Evolutionary conservation across 35 echinoderm and acorn worm species (phyloP).

Genomic region (Strongylocentrotus purpuratus): DNA sequence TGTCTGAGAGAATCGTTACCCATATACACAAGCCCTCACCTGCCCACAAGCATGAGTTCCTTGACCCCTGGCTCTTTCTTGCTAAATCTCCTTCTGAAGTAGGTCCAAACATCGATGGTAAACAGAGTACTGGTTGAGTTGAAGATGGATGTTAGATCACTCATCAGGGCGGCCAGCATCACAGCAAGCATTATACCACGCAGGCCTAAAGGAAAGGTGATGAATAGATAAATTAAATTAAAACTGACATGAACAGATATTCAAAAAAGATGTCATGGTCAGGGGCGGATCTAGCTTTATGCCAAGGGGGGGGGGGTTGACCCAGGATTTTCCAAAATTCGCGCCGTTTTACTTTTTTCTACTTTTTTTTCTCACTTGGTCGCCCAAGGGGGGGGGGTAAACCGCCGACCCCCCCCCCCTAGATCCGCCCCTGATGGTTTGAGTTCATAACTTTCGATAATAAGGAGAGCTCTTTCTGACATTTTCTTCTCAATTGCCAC

Average conservation of each 20-base stretch:
- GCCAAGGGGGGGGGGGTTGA: too few relatives aligned
- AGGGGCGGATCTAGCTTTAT: too few relatives aligned
- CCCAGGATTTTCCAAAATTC: too few relatives aligned
- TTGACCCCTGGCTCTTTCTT: constrained; percentile 61
- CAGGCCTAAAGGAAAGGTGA: constrained; percentile 53
- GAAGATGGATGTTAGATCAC: constrained; percentile 90
- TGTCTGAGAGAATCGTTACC: not conserved
- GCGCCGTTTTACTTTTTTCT: too few relatives aligned
- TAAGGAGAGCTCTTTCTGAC: too few relatives aligned
- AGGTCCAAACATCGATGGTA: constrained; percentile 90
- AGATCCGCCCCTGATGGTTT: too few relatives aligned
- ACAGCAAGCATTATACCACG: constrained; percentile 89
- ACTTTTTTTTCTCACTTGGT: too few relatives aligned
- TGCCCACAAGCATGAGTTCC: constrained; percentile 90
- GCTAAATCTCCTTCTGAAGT: constrained; percentile 59
- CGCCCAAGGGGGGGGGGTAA: too few relatives aligned
- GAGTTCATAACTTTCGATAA: too few relatives aligned
- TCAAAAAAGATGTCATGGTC: too few relatives aligned
- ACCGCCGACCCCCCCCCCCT: too few relatives aligned
- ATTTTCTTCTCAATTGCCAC: too few relatives aligned
- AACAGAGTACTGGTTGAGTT: constrained; percentile 95
- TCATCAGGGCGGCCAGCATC: constrained; percentile 86
- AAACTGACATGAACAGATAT: not conserved
- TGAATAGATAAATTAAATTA: not conserved
- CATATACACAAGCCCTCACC: constrained; percentile 47